Evolutionary conservation across 2,797 vertebrate species (phyloP).

Genomic region (Lycodopsis pacificus): DNA sequence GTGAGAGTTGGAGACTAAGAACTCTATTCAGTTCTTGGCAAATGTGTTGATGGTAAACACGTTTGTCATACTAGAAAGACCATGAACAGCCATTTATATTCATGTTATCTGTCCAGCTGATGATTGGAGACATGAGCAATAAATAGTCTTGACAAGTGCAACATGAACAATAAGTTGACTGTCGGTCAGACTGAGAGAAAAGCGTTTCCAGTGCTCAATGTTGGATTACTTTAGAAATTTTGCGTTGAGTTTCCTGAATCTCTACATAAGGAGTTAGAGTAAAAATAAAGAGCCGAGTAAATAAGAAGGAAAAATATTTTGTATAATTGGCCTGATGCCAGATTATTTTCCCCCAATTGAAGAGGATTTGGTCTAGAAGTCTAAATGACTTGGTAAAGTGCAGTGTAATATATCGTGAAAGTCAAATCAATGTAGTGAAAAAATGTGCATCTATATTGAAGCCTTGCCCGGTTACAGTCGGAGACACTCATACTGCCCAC

Average conservation of each 20-base stretch:
- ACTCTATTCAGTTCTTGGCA: not conserved
- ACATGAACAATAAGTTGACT: conserved; percentile 1
- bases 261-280: not conserved
- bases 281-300: not conserved
- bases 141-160: not conserved
- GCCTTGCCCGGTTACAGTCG: not conserved
- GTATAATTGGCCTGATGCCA: not conserved
- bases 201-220: not conserved
- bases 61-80: conserved; percentile 3
- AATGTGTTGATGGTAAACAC: not conserved
- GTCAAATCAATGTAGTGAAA: not conserved
- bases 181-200: not conserved
- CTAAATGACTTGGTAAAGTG: not conserved
- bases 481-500: not conserved
- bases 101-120: not conserved
- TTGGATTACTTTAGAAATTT: not conserved
- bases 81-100: not conserved
- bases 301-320: not conserved
- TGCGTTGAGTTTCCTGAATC: not conserved
- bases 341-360: not conserved
- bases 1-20: not conserved
- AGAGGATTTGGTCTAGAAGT: not conserved
- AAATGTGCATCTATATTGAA: not conserved
- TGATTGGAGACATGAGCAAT: not conserved
- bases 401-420: not conserved